A percentile compares a stretch with the other conserved stretches of the same genome.
Conservation (phyloP, 1,140 invertebrate genomes). For the Stratiolaelaps scimitus region DNA sequence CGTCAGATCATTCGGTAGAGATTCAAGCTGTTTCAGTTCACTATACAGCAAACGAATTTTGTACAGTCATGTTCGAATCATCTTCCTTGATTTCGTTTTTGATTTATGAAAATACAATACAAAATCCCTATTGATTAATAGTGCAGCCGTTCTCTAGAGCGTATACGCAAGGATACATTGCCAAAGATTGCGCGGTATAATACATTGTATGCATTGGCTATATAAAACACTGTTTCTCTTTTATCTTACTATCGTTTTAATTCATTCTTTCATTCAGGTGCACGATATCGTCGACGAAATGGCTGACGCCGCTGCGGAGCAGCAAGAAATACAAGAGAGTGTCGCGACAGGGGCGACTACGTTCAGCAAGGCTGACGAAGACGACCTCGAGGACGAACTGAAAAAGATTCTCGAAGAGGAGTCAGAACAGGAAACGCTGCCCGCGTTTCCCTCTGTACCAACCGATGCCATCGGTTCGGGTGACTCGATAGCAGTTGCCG, state of each 20-base stretch:
- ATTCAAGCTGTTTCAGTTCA: too few relatives aligned
- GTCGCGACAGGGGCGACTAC: neutral
- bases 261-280: neutral
- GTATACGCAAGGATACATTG: too few relatives aligned
- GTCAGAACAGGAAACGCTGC: constrained; percentile 2
- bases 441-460: neutral
- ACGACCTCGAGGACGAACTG: constrained; percentile 12
- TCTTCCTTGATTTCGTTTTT: too few relatives aligned
- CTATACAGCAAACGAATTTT: too few relatives aligned
- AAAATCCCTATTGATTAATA: too few relatives aligned
- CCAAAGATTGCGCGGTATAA: too few relatives aligned
- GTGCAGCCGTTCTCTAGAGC: too few relatives aligned
- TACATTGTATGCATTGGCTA: too few relatives aligned
- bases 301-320: constrained; percentile 12
- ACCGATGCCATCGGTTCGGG: neutral
- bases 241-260: neutral
- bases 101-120: too few relatives aligned
- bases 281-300: constrained; percentile 21
- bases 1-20: too few relatives aligned
- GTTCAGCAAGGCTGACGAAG: neutral
- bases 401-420: neutral
- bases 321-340: constrained; percentile 9
- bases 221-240: too few relatives aligned
- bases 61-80: too few relatives aligned
- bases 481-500: neutral